Evolutionary conservation across 2,113 vertebrate genomes (phyloP).

Genomic region (Planiliza haematocheilus): DNA sequence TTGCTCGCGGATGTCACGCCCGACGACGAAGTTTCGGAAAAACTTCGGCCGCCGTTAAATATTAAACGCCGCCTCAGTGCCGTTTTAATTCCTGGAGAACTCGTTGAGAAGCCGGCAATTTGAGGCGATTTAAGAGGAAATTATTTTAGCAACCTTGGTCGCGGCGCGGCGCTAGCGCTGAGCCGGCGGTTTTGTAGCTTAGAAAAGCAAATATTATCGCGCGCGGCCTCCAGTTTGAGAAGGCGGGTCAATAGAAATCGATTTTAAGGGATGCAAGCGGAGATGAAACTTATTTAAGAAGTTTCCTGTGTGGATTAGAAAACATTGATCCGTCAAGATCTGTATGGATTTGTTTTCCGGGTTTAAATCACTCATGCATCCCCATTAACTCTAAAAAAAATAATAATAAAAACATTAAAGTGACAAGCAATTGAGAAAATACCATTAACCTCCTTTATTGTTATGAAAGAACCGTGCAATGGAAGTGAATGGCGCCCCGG

Average conservation of each 20-base stretch:
- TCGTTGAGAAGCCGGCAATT: constrained; percentile 36
- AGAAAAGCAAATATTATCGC: constrained; percentile 29
- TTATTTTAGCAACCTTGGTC: constrained; percentile 29
- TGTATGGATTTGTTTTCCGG: constrained; percentile 13
- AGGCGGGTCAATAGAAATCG: constrained; percentile 68
- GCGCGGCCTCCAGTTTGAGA: constrained; percentile 6
- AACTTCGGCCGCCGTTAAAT: constrained; percentile 12
- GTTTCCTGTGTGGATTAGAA: constrained; percentile 40
- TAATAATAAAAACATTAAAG: constrained; percentile 20
- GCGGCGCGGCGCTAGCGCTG: constrained; percentile 35
- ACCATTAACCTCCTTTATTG: constrained; percentile 20
- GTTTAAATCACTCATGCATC: constrained; percentile 27
- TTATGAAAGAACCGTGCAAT: constrained; percentile 85
- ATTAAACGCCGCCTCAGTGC: constrained; percentile 3
- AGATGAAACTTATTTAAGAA: constrained; percentile 45
- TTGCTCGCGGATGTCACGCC: neutral
- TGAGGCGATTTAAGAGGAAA: constrained; percentile 32
- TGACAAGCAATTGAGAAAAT: constrained; percentile 31
- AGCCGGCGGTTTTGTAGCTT: constrained; percentile 46
- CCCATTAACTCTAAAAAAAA: constrained; percentile 24
- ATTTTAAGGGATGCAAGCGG: constrained; percentile 28
- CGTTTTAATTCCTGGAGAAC: constrained; percentile 33
- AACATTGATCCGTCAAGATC: constrained; percentile 37
- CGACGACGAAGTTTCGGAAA: neutral
- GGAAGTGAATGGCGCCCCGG: constrained; percentile 89